Percentiles rank a stretch among this genome's conserved stretches.
Conservation (phyloP, 1,140 invertebrate species). For the Bemisia tabaci region DNA sequence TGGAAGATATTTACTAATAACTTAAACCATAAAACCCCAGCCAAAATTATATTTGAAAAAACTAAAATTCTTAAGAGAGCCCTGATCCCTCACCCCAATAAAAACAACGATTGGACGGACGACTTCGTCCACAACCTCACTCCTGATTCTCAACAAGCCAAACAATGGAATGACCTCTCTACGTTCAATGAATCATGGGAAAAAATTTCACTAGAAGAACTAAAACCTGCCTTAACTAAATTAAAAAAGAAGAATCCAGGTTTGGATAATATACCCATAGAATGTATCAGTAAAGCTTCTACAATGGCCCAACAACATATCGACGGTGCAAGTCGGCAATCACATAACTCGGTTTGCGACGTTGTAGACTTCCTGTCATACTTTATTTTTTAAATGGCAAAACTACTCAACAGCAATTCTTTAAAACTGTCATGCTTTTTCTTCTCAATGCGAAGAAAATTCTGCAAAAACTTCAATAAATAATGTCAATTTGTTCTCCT, state of each 20-base stretch:
- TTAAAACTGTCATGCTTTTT: no score
- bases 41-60: not conserved
- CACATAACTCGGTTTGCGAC: no score
- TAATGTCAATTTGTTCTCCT: no score
- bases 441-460: no score
- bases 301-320: no score
- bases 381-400: no score
- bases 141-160: no score
- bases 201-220: not conserved
- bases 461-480: no score
- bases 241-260: not conserved
- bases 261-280: not conserved
- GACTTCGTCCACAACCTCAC: not conserved
- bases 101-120: not conserved
- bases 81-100: not conserved
- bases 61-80: not conserved
- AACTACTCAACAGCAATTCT: no score
- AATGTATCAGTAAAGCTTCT: not conserved
- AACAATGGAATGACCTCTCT: no score
- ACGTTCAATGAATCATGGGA: not conserved
- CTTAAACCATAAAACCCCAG: not conserved
- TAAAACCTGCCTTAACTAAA: not conserved
- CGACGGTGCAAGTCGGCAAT: no score
- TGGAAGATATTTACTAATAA: not conserved
- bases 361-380: no score